Percentiles rank a stretch among this genome's conserved stretches.
Conservation (phyloP, 1,140 invertebrate genomes). For the Ceratoteleas bidentatus region DNA sequence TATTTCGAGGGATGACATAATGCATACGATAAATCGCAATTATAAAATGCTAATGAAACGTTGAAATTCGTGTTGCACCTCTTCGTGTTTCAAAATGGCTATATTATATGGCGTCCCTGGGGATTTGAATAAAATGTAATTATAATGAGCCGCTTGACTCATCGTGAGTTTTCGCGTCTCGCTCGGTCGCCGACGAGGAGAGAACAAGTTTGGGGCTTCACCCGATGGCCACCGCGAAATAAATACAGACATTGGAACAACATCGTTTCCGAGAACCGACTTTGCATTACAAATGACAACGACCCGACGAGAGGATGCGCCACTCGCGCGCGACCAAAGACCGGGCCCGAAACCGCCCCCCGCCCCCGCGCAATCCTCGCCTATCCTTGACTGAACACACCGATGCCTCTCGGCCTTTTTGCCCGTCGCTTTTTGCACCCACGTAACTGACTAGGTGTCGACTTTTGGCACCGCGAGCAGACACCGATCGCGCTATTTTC, state of each 20-base stretch:
- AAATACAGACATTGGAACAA: slow-evolving; percentile 68
- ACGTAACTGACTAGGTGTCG: slow-evolving; percentile 56
- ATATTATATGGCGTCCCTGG: slow-evolving; percentile 64
- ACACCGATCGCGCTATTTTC: slow-evolving; percentile 51
- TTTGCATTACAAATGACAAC: slow-evolving; percentile 72
- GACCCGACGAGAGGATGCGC: slow-evolving; percentile 59
- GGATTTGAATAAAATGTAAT: slow-evolving; percentile 67
- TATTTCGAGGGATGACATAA: slow-evolving; percentile 63
- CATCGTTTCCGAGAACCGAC: slow-evolving; percentile 69
- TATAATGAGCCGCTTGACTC: slow-evolving; percentile 63
- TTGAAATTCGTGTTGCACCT: slow-evolving; percentile 65
- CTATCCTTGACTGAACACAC: slow-evolving; percentile 32
- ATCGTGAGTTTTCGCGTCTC: slow-evolving; percentile 58
- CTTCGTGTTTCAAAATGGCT: slow-evolving; percentile 65
- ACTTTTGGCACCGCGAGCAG: slow-evolving; percentile 53
- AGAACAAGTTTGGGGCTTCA: slow-evolving; percentile 65
- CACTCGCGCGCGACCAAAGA: slow-evolving; percentile 58
- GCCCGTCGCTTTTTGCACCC: slow-evolving; percentile 35
- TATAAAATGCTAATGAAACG: slow-evolving; percentile 67
- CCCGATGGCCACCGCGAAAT: slow-evolving; percentile 63
- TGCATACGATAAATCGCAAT: slow-evolving; percentile 65
- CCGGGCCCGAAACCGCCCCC: slow-evolving; percentile 30
- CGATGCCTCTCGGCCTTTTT: slow-evolving; percentile 26
- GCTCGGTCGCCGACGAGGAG: slow-evolving; percentile 55
- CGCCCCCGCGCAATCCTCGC: background rate